Percentiles rank a stretch among this genome's conserved stretches.
Evolutionary conservation across 2,888 invertebrate species (phyloP).

Genomic region (Leptinotarsa peninsularis): DNA sequence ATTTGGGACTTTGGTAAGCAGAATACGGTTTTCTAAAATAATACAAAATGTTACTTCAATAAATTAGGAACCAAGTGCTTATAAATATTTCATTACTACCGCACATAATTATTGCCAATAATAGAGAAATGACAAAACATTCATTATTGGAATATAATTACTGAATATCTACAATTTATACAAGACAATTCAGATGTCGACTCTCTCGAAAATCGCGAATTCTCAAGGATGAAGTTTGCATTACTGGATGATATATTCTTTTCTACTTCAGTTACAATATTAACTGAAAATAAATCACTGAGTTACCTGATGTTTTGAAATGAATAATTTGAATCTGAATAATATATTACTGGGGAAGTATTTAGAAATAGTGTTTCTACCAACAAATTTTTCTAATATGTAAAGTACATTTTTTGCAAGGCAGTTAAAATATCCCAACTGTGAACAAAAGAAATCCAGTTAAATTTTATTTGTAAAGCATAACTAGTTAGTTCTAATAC

Average conservation of each 20-base stretch:
- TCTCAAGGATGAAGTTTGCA: conserved; percentile 29
- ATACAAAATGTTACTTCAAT: conserved; percentile 62
- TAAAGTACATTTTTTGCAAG: too few species aligned
- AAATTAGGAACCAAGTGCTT: conserved; percentile 67
- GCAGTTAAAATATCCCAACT: neutral
- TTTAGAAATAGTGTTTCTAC: too few species aligned
- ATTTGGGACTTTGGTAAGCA: conserved; percentile 61
- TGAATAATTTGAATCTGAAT: neutral
- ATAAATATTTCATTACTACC: conserved; percentile 64
- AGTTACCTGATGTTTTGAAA: neutral
- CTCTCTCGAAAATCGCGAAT: conserved; percentile 38
- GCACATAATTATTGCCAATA: conserved; percentile 60
- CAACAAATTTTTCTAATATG: too few species aligned
- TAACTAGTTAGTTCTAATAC: neutral
- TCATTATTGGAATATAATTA: conserved; percentile 62
- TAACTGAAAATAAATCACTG: neutral
- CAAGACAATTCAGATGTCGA: conserved; percentile 47
- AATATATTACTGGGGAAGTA: too few species aligned
- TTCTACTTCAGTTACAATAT: neutral
- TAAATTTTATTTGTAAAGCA: neutral
- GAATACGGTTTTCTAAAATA: conserved; percentile 59
- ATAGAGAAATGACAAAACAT: conserved; percentile 56
- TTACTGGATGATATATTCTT: neutral
- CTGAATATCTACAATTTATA: conserved; percentile 63
- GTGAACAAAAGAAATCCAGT: neutral